Evolutionary conservation across 2,888 invertebrate species (phyloP).

Genomic region (Scaptodrosophila latifasciaeformis): DNA sequence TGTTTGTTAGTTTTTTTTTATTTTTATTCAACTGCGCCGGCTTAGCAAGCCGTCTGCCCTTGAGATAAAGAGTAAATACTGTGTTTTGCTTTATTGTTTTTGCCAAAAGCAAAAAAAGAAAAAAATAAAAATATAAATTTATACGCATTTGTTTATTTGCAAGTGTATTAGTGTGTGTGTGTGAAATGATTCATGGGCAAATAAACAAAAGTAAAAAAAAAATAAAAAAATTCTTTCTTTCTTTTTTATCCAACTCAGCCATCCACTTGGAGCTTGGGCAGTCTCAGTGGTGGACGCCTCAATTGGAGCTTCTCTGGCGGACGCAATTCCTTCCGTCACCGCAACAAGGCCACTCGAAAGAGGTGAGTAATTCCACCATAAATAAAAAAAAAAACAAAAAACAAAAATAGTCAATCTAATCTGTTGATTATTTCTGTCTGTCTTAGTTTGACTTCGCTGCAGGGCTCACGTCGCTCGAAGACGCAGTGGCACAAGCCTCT

Average conservation of each 20-base stretch:
- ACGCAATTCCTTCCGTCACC: slow-evolving; percentile 52
- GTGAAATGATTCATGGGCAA: not conserved
- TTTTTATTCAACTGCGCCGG: too few relatives aligned
- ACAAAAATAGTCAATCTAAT: too few relatives aligned
- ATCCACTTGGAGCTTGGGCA: slow-evolving; percentile 69
- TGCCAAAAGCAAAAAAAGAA: too few relatives aligned
- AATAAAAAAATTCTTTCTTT: not conserved
- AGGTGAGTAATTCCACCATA: slow-evolving; percentile 41
- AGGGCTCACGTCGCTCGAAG: slow-evolving; percentile 75
- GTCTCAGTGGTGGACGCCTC: slow-evolving; percentile 50
- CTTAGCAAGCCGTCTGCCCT: too few relatives aligned
- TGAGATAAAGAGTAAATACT: too few relatives aligned
- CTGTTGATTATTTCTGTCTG: too few relatives aligned
- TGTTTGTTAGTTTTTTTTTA: too few relatives aligned
- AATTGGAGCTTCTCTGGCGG: slow-evolving; percentile 62
- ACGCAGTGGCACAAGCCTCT: slow-evolving; percentile 89
- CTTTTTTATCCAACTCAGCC: slow-evolving; percentile 42
- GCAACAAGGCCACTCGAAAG: slow-evolving; percentile 53
- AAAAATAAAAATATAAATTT: too few relatives aligned
- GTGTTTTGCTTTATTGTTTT: too few relatives aligned
- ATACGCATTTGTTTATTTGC: too few relatives aligned
- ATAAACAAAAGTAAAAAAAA: slow-evolving; percentile 16
- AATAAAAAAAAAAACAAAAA: not conserved
- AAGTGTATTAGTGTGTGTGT: too few relatives aligned
- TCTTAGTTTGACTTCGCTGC: slow-evolving; percentile 46